Evolutionary conservation across 2,888 invertebrate genomes (phyloP).

Genomic region (Aphrophora alni): DNA sequence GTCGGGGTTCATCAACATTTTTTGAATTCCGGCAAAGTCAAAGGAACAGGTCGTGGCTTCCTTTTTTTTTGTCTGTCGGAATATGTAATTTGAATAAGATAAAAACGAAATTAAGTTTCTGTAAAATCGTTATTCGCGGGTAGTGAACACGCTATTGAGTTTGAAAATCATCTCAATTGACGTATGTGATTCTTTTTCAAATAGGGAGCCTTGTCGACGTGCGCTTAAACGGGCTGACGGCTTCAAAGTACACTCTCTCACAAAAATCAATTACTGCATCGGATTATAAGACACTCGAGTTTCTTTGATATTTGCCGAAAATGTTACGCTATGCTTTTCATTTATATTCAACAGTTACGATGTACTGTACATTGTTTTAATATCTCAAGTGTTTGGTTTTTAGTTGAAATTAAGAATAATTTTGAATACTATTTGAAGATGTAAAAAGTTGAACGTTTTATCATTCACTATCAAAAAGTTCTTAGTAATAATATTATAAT

Average conservation of each 20-base stretch:
- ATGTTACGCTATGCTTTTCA: neutral
- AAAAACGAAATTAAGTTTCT: constrained; percentile 2
- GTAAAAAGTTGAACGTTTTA: no score
- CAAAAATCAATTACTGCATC: neutral
- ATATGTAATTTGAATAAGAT: neutral
- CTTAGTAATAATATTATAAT: no score
- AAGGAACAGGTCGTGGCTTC: neutral
- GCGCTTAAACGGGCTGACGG: neutral
- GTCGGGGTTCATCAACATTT: neutral
- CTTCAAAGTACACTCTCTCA: neutral
- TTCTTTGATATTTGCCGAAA: neutral
- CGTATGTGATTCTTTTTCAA: constrained; percentile 2
- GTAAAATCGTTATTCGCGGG: neutral
- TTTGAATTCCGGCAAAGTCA: neutral
- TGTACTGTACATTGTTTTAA: no score
- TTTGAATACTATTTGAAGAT: no score
- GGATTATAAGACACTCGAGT: neutral
- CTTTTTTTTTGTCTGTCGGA: neutral
- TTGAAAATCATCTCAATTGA: constrained; percentile 4
- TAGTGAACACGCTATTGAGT: neutral
- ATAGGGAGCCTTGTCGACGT: neutral
- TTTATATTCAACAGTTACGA: no score
- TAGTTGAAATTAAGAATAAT: no score
- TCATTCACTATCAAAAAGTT: no score
- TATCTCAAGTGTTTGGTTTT: no score